Evolutionary conservation across 2,113 vertebrate genomes (phyloP), one percentile per base, ranked within the genome.

Genomic region (Beaufortia kweichowensis): DNA sequence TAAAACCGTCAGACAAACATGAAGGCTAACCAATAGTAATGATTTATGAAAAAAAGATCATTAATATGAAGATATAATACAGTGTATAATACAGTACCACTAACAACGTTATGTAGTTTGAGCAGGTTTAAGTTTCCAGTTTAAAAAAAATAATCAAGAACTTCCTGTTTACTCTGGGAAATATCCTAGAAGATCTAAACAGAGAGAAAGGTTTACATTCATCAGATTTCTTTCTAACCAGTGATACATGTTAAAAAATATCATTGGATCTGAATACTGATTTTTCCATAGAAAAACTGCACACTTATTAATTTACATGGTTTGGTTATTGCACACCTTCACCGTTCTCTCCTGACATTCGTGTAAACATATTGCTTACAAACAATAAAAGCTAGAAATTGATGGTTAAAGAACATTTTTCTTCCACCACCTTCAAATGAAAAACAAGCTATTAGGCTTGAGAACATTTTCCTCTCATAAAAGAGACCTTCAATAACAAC

Each of bases 341-440:
- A 66, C 65, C n/a, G 6, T 68, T 50, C 26, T 50, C 29, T 21
- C 1, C 48, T 53, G 19, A 53, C 19, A n/a, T 48, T 29, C 29
- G 24, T 28, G 15, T 1, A 29, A 67, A 67, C 26, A 21, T 64
- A 35, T 14, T 11, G 8, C 24, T 11, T 28, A 29, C 46, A 62
- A 29, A 43, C 39, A 14, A 8, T n/a, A 12, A n/a, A 17, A 63
- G 29, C 39, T 31, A 43, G 5, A 11, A 39, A 9, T 6, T 33
- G n/a, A 63, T 63, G 72, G 14, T 14, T 39, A 14, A 41, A n/a
- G n/a, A 35, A 12, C 15, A 62, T 53, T 35, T 63, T 24, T 23
- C 6, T 6, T 31, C 12, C 31, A 53, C 28, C 60, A 53, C 28
- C n/a, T 75, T 75, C 24, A 63, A 75, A 75, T 59, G 21, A 6